phyloP scores from a whole-genome alignment of 2,113 vertebrate genomes.

The Perca fluviatilis region DNA sequence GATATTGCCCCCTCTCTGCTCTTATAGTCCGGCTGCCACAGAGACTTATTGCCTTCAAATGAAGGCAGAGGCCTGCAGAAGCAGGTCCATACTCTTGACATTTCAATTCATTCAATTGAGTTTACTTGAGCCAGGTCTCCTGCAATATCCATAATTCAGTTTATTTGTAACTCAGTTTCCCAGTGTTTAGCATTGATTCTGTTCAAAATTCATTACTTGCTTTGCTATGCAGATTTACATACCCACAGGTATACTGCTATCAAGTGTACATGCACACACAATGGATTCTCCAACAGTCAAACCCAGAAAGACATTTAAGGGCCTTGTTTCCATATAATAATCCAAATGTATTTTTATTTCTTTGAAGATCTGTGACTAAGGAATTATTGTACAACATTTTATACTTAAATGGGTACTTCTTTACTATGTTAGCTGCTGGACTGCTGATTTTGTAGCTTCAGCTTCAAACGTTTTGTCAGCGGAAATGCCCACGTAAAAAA shows the following conservation, averaged over 20 bases:
- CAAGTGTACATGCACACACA: not conserved
- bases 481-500: too few relatives aligned
- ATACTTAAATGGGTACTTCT: not conserved
- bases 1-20: slow-evolving; percentile 65
- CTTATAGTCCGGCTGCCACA: slow-evolving; percentile 33
- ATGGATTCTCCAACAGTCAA: not conserved
- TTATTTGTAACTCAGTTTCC: slow-evolving; percentile 16
- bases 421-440: not conserved
- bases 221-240: slow-evolving; percentile 10
- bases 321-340: slow-evolving; percentile 3
- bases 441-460: not conserved
- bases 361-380: not conserved
- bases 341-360: not conserved
- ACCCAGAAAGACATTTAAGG: not conserved
- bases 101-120: slow-evolving; percentile 53
- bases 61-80: slow-evolving; percentile 40
- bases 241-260: not conserved
- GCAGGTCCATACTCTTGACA: slow-evolving; percentile 40
- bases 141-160: slow-evolving; percentile 30
- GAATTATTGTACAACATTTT: not conserved
- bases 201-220: slow-evolving; percentile 16
- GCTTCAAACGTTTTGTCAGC: too few relatives aligned
- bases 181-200: slow-evolving; percentile 18
- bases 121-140: slow-evolving; percentile 23
- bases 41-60: slow-evolving; percentile 57